Evolutionary conservation across 2,888 invertebrate genomes (phyloP).

Genomic region (Scrobipalpa atriplicella): DNA sequence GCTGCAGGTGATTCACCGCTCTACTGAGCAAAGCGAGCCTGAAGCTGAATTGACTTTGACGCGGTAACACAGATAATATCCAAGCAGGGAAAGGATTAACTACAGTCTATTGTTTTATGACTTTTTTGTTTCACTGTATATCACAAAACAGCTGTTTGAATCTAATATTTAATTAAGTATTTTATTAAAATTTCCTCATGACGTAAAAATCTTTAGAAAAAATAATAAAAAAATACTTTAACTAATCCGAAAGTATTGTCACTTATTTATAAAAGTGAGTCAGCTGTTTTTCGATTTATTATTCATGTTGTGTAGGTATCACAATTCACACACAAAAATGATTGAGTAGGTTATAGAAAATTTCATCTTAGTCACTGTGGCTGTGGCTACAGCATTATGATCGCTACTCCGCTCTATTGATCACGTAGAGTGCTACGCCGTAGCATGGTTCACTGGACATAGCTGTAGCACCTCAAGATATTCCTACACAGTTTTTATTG

Average conservation of each 20-base stretch:
- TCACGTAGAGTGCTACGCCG: neutral
- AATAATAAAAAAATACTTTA: no score
- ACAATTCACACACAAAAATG: no score
- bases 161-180: no score
- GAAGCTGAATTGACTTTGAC: neutral
- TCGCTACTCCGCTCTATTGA: neutral
- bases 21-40: conserved; percentile 4
- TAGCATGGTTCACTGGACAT: neutral
- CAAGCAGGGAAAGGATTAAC: neutral
- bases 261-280: no score
- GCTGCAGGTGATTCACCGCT: conserved; percentile 8
- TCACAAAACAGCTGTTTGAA: no score
- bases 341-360: neutral
- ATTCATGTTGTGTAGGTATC: no score
- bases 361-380: neutral
- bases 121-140: no score
- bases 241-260: no score
- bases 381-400: neutral
- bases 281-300: no score
- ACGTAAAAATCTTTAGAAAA: no score
- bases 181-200: no score
- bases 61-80: neutral
- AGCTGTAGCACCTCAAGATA: neutral
- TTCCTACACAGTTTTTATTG: no score
- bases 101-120: neutral